phyloP scores from a whole-genome alignment of 2,113 vertebrate genomes.

The Malurus elegans region DNA sequence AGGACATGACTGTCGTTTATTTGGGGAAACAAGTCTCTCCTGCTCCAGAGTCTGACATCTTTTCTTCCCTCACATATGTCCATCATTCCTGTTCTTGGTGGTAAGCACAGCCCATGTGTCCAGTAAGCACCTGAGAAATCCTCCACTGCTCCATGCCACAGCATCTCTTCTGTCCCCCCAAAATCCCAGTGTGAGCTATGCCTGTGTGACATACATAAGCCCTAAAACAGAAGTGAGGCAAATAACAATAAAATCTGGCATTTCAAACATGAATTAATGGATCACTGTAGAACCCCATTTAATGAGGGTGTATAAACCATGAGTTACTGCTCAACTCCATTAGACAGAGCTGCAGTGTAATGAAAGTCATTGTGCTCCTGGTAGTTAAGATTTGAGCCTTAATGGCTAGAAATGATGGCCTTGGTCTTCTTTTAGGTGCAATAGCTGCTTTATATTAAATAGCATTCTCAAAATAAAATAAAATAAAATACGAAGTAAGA shows the following conservation, averaged over 20 bases:
- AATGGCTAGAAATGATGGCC: conserved; percentile 43
- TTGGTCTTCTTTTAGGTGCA: conserved; percentile 7
- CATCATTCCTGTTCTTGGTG: not conserved
- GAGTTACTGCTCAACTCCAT: conserved; percentile 64
- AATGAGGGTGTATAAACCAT: conserved; percentile 57
- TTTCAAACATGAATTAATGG: conserved; percentile 62
- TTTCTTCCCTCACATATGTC: not conserved
- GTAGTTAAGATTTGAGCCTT: conserved; percentile 49
- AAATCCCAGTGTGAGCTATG: not conserved
- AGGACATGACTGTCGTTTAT: not conserved
- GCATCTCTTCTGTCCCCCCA: not conserved
- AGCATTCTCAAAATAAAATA: not conserved
- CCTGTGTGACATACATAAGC: not conserved
- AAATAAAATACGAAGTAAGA: not conserved
- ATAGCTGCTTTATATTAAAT: conserved; percentile 50
- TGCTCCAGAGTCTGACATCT: not conserved
- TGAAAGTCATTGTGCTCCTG: conserved; percentile 45
- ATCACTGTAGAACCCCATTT: conserved; percentile 45
- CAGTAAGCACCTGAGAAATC: not conserved
- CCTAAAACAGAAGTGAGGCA: conserved; percentile 53
- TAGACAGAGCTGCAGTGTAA: conserved; percentile 21
- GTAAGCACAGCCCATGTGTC: not conserved
- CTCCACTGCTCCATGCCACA: not conserved
- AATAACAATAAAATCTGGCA: conserved; percentile 64
- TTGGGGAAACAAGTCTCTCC: not conserved